These are phyloP conservation scores for Eriosoma lanigerum DNA, from an alignment of 1,140 invertebrate species.

Conservation along the genomic window DNA sequence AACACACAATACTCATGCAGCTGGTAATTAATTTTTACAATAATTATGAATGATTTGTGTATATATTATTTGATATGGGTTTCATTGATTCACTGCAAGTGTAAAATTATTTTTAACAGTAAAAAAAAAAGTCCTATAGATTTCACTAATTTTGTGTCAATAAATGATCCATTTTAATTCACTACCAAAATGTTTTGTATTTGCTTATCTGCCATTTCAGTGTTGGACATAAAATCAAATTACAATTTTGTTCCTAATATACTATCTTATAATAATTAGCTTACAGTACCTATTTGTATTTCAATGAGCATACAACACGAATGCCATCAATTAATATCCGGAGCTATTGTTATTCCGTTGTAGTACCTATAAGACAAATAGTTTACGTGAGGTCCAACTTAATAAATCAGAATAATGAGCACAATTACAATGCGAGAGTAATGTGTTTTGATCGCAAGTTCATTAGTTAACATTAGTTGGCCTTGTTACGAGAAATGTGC, in stretches of 20 bases:
- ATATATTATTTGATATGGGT: too few species aligned
- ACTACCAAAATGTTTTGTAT: too few species aligned
- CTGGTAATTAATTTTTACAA: too few species aligned
- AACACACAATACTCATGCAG: too few species aligned
- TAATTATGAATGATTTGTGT: too few species aligned
- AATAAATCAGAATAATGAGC: not conserved
- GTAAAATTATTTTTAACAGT: too few species aligned
- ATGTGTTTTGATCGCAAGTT: slow-evolving; percentile 9
- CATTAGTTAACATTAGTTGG: not conserved
- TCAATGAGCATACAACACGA: not conserved
- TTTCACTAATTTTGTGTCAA: too few species aligned
- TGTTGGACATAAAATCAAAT: slow-evolving; percentile 1
- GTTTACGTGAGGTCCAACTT: not conserved
- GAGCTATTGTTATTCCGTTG: slow-evolving; percentile 2
- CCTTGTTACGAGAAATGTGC: not conserved
- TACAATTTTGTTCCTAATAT: not conserved
- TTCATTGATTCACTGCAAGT: too few species aligned
- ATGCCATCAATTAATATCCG: not conserved
- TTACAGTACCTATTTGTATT: slow-evolving; percentile 1
- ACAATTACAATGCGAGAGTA: not conserved
- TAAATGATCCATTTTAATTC: too few species aligned
- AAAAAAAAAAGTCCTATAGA: too few species aligned
- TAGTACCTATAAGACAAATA: not conserved
- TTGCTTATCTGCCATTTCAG: too few species aligned
- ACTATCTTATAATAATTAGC: not conserved